phyloP scores from a whole-genome alignment of 2,797 vertebrate genomes.

The Cryptoprocta ferox region DNA sequence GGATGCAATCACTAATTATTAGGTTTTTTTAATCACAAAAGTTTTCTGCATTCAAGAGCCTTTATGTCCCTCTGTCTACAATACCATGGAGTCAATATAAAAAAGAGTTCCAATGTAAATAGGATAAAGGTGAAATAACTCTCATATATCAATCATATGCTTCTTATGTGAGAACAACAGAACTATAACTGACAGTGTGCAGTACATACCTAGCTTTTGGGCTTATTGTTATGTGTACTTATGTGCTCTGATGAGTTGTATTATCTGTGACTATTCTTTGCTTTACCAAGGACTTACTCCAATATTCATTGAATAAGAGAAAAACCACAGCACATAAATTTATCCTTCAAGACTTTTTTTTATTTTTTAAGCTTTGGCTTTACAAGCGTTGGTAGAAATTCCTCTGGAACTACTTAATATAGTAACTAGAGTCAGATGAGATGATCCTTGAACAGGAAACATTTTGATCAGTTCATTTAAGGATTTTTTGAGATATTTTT shows the following conservation, averaged over 20 bases:
- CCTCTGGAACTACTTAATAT: not conserved
- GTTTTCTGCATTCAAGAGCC: not conserved
- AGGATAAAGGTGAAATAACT: not conserved
- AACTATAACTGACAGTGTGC: not conserved
- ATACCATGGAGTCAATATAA: not conserved
- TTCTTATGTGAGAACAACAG: not conserved
- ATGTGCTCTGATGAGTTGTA: not conserved
- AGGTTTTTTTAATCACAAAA: not conserved
- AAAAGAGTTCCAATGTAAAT: not conserved
- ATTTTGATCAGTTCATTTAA: not conserved
- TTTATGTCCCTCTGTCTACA: not conserved
- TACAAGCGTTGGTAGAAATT: not conserved
- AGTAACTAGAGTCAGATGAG: not conserved
- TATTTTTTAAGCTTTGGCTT: not conserved
- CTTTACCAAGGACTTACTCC: not conserved
- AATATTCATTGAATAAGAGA: not conserved
- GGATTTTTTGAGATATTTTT: not conserved
- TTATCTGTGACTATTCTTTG: conserved; percentile 11
- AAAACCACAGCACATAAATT: not conserved
- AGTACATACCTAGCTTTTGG: not conserved
- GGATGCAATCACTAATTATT: not conserved
- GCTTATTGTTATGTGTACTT: not conserved
- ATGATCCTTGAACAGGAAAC: not conserved
- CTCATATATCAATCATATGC: not conserved
- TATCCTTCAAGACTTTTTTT: not conserved